phyloP scores from a whole-genome alignment of 2,113 vertebrate genomes.

The Campylomormyrus tamandua region DNA sequence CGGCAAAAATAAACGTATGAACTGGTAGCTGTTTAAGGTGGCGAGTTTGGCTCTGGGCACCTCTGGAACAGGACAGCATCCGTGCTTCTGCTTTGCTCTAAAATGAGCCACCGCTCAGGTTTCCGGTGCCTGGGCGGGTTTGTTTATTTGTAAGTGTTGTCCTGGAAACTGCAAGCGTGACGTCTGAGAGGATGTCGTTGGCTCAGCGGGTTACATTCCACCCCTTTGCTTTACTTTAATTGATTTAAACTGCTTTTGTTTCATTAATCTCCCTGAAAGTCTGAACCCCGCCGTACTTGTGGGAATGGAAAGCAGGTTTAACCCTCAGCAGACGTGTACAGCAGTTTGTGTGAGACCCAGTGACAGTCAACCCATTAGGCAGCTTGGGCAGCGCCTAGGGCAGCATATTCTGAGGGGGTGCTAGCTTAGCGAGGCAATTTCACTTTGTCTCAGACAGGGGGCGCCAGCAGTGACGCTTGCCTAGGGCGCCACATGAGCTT shows the following conservation, averaged over 20 bases:
- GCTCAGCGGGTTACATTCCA: background rate
- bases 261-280: background rate
- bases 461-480: background rate
- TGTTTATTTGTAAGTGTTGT: background rate
- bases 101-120: background rate
- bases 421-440: background rate
- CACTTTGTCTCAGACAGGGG: background rate
- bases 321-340: background rate
- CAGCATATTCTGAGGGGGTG: background rate
- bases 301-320: background rate
- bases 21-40: background rate
- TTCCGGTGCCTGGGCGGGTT: background rate
- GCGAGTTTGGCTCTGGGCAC: background rate
- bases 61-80: background rate
- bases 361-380: background rate
- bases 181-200: background rate
- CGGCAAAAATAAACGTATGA: background rate
- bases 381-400: background rate
- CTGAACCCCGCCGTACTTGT: background rate
- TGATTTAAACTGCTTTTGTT: background rate
- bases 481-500: background rate
- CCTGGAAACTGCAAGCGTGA: background rate
- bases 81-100: background rate
- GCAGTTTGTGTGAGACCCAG: background rate
- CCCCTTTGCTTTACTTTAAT: background rate